A percentile compares a stretch with the other conserved stretches of the same genome.
These are phyloP conservation scores for Netta rufina DNA, from an alignment of 2,797 vertebrate genomes.

Conservation along the genomic window DNA sequence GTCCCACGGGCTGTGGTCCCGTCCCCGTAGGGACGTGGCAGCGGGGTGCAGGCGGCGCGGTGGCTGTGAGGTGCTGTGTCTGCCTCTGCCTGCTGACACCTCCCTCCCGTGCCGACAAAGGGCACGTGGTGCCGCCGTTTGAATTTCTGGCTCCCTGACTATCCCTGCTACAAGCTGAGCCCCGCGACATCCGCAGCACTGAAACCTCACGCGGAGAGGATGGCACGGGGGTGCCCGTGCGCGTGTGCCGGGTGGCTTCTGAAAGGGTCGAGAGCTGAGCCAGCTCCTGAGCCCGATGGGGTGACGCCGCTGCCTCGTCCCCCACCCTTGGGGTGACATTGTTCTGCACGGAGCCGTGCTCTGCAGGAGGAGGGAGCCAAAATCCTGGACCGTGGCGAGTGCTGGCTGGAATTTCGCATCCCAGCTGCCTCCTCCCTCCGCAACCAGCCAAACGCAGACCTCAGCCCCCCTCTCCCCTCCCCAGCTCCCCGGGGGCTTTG, in stretches of 20 bases:
- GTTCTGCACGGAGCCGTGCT: not conserved
- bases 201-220: accelerated
- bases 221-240: not conserved
- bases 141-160: not conserved
- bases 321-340: not conserved
- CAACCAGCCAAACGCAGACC: accelerated
- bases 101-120: not conserved
- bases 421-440: not conserved
- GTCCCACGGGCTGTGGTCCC: not conserved
- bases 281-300: accelerated
- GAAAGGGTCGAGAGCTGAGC: not conserved
- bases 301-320: not conserved
- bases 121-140: not conserved
- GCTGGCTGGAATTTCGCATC: not conserved
- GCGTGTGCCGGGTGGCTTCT: not conserved
- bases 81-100: not conserved
- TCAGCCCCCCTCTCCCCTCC: not conserved
- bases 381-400: accelerated
- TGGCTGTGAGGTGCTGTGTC: not conserved
- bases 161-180: not conserved
- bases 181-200: not conserved
- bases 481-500: accelerated
- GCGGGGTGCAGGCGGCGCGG: not conserved
- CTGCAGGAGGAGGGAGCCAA: accelerated
- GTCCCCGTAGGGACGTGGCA: accelerated